Conservation (phyloP, 1,140 invertebrate species). For the Drosophila arizonae region DNA sequence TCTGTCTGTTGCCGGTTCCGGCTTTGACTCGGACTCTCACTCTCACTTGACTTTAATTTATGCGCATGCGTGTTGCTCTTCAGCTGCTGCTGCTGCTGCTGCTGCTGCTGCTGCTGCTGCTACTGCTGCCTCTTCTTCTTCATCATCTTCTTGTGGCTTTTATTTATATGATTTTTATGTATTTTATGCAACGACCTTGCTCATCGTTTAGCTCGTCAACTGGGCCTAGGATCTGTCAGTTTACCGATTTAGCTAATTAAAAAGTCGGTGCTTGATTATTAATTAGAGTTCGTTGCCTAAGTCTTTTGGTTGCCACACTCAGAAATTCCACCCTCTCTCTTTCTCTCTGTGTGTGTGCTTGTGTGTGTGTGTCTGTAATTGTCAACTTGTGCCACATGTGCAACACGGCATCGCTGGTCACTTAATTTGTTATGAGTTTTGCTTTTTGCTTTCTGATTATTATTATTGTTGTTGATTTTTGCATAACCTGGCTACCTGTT, state of each 20-base stretch:
- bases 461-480: conserved; percentile 43
- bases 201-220: conserved; percentile 57
- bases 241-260: conserved; percentile 54
- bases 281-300: conserved; percentile 68
- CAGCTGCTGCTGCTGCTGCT: conserved; percentile 8
- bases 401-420: conserved; percentile 41
- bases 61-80: conserved; percentile 19
- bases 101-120: too few species aligned
- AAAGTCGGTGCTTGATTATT: conserved; percentile 2
- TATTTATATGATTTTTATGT: conserved; percentile 77
- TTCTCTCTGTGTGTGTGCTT: too few species aligned
- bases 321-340: conserved; percentile 5
- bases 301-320: conserved; percentile 63
- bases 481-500: conserved; percentile 47
- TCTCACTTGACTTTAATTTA: conserved; percentile 57
- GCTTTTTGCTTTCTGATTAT: conserved; percentile 7
- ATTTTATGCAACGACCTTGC: conserved; percentile 80
- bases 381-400: conserved; percentile 37
- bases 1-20: conserved; percentile 51
- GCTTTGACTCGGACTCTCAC: conserved; percentile 44
- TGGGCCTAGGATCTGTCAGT: background rate
- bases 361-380: background rate
- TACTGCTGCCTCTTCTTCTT: too few species aligned
- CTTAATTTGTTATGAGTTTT: conserved; percentile 47
- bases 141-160: conserved; percentile 25